These are phyloP conservation scores for Dallia pectoralis DNA, from an alignment of 2,797 vertebrate species.

Conservation along the genomic window DNA sequence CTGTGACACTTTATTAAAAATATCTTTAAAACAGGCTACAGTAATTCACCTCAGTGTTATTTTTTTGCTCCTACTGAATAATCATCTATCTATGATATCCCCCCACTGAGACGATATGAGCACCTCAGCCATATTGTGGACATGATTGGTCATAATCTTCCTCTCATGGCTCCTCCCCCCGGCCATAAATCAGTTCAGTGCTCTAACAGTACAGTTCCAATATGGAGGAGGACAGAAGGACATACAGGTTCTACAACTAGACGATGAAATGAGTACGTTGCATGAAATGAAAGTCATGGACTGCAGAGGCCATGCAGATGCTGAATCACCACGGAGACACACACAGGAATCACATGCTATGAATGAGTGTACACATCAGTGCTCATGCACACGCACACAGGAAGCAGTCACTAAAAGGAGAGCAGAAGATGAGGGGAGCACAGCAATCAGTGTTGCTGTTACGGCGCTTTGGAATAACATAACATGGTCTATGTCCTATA, in stretches of 20 bases:
- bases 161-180: constrained; percentile 38
- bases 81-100: background rate
- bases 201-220: background rate
- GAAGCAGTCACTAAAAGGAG: constrained; percentile 25
- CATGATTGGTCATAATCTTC: constrained; percentile 29
- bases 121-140: constrained; percentile 52
- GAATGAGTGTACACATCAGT: constrained; percentile 5
- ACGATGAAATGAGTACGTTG: constrained; percentile 44
- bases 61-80: background rate
- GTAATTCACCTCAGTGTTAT: background rate
- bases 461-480: constrained; percentile 1
- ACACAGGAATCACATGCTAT: constrained; percentile 14
- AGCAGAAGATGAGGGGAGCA: constrained; percentile 32
- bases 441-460: constrained; percentile 50
- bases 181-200: background rate
- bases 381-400: constrained; percentile 3
- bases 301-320: constrained; percentile 68
- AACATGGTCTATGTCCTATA: constrained; percentile 50
- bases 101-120: constrained; percentile 55
- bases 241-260: background rate
- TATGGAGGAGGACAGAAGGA: background rate
- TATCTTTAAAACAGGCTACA: too few relatives aligned
- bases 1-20: too few relatives aligned
- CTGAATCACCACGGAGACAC: constrained; percentile 49
- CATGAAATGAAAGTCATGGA: constrained; percentile 60